Percentiles rank a stretch among this genome's conserved stretches.
phyloP scores from a whole-genome alignment of 2,797 vertebrate genomes.

The Sebastes itinus region DNA sequence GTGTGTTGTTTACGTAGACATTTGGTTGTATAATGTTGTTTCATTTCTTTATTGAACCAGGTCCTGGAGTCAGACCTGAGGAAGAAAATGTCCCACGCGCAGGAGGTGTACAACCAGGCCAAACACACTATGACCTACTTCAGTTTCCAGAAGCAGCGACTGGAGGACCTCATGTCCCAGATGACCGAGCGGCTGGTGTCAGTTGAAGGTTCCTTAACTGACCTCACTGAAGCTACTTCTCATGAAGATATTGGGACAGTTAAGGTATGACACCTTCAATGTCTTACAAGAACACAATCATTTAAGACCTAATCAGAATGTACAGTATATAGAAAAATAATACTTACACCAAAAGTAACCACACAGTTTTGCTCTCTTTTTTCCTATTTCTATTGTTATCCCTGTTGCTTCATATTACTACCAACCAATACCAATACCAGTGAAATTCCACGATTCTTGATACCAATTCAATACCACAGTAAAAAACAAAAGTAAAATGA shows the following conservation, averaged over 20 bases:
- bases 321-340: not conserved
- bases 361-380: not conserved
- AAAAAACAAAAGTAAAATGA: no score
- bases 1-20: not conserved
- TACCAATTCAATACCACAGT: no score
- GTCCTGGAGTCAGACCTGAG: slow-evolving; percentile 90
- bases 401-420: not conserved
- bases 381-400: not conserved
- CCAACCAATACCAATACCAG: not conserved
- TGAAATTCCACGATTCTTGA: no score
- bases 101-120: slow-evolving; percentile 88
- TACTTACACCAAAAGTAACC: not conserved
- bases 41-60: slow-evolving; percentile 70
- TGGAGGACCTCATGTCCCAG: slow-evolving; percentile 88
- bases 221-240: slow-evolving; percentile 78
- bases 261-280: slow-evolving; percentile 79
- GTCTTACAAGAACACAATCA: not conserved
- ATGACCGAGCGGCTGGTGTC: slow-evolving; percentile 82
- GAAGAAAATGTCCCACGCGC: slow-evolving; percentile 90
- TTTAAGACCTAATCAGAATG: not conserved
- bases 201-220: slow-evolving; percentile 84
- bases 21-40: not conserved
- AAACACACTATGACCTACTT: slow-evolving; percentile 91
- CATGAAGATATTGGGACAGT: slow-evolving; percentile 87
- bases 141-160: slow-evolving; percentile 85